Percentiles rank a stretch among this genome's conserved stretches.
phyloP scores from a whole-genome alignment of 2,888 invertebrate species.

The Pyrrhia umbra region DNA sequence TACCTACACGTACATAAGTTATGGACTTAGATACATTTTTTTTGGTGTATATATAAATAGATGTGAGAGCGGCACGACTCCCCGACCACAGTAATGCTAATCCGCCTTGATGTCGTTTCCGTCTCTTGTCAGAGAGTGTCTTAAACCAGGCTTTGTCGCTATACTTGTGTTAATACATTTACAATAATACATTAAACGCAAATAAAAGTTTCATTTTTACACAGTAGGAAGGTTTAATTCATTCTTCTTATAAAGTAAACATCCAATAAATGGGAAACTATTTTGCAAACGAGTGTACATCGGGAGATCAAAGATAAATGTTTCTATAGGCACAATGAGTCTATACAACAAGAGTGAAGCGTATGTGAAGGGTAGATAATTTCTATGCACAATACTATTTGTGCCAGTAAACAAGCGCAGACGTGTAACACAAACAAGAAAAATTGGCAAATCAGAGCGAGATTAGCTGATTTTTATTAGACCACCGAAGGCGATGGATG shows the following conservation, averaged over 20 bases:
- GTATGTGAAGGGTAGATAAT: conserved; percentile 25
- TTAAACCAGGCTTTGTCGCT: too few species aligned
- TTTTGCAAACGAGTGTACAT: conserved; percentile 22
- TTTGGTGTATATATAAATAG: too few species aligned
- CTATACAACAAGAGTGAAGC: conserved; percentile 72
- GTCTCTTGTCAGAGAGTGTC: too few species aligned
- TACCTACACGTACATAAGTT: too few species aligned
- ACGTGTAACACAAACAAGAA: conserved; percentile 17
- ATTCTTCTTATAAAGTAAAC: too few species aligned
- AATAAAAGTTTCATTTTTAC: too few species aligned
- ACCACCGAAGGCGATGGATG: too few species aligned
- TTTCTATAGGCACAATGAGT: conserved; percentile 77
- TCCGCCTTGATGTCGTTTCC: too few species aligned
- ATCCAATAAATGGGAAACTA: neutral
- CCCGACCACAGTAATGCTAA: too few species aligned
- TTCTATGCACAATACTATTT: conserved; percentile 43
- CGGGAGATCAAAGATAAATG: conserved; percentile 55
- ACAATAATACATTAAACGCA: neutral
- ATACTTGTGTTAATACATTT: neutral
- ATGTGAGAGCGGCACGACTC: too few species aligned
- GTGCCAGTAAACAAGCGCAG: conserved; percentile 10
- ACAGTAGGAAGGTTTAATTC: too few species aligned
- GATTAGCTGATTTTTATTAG: neutral
- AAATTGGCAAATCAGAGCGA: conserved; percentile 8
- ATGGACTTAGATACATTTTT: too few species aligned